Conservation (phyloP, 2,113 vertebrate species). For the Riparia riparia region DNA sequence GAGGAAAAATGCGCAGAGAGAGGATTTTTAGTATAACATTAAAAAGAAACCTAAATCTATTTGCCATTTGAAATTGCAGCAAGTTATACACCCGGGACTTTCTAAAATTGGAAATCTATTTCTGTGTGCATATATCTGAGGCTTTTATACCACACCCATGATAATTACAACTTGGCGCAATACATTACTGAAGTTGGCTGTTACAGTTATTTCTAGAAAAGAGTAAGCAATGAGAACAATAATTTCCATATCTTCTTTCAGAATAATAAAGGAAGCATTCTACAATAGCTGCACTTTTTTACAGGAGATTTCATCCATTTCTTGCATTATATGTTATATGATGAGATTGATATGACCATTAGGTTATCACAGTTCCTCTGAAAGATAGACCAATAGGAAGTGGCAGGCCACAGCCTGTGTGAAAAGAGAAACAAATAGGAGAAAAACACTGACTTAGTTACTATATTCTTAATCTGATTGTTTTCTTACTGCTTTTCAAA, state of each 20-base stretch:
- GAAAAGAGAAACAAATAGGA: neutral
- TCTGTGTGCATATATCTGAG: neutral
- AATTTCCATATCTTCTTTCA: neutral
- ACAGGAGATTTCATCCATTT: neutral
- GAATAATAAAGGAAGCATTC: neutral
- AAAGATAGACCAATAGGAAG: neutral
- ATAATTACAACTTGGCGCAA: neutral
- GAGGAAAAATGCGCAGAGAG: neutral
- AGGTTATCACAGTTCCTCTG: neutral
- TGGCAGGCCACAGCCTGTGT: neutral
- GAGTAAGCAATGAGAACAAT: neutral
- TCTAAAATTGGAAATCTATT: neutral
- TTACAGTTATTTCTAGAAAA: neutral
- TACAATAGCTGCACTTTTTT: neutral
- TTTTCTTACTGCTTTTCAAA: neutral
- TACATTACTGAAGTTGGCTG: neutral
- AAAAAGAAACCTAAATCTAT: neutral
- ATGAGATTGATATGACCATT: neutral
- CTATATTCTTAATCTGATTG: neutral
- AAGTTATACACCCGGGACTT: neutral
- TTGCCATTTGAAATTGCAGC: neutral
- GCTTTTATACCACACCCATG: neutral
- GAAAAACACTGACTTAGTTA: neutral
- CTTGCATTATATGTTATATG: neutral
- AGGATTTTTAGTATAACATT: neutral